Base-by-base conservation (phyloP, 2,113 vertebrate genomes). In the Cranoglanis bouderius region DNA sequence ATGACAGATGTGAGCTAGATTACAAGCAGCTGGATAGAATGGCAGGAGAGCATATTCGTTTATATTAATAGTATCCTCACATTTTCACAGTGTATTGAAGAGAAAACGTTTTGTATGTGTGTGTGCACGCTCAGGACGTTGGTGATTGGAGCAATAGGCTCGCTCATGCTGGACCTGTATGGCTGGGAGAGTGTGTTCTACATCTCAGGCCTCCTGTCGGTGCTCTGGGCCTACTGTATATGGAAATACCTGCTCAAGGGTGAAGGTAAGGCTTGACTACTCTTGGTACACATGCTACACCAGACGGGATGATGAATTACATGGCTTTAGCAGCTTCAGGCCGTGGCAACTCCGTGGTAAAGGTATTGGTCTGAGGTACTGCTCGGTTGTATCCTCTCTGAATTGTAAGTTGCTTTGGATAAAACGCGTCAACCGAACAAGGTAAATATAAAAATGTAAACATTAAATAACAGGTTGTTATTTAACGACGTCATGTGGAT, bases 151-250 rank as follows among this genome's bases (percentile, higher is more conserved):
- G 97, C 95, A 0, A 93, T 95, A 3, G 98, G 98, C 49, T 99
- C 98, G 26, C 94, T 99, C 81, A 97, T 99, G 92, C 93, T 99
- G 92, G 98, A 99, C 8, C 92, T 96, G 91, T 98, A 96, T 0
- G 96, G 97, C 90, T 99, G 98, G 98, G 96, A 98, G 88, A 97
- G 97, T 0, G 97, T 99, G 86, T 99, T 99, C 94, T 99, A 98
- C 67, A 94, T 97, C 90, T 96, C 98, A 0, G 98, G 98, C 0
- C 91, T 97, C 26, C 96, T 98, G 74, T 97, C 98, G 0, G 90
- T 99, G 87, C 93, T 98, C 43, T 99, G 98, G 98, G 97, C 96
- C 40, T 97, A 97, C 91, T 98, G 96, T 84, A 96, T 98, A 96
- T 97, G 96, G 97, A 98, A 96, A 89, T 98, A 95, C 90, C 95